These are phyloP conservation scores for Achroia grisella DNA, from an alignment of 1,140 invertebrate genomes.

Conservation along the genomic window DNA sequence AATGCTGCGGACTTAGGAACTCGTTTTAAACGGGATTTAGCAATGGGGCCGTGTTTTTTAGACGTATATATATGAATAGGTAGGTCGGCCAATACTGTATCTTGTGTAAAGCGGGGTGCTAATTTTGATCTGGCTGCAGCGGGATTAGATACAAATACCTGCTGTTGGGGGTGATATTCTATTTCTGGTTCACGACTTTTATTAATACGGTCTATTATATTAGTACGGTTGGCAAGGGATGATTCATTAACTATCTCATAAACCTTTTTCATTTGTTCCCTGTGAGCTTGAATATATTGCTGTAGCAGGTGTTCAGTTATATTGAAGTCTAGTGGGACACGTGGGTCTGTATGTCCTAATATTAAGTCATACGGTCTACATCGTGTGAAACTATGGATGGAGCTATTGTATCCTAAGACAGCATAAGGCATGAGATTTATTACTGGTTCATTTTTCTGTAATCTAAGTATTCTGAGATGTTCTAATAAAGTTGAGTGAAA, in stretches of 20 bases:
- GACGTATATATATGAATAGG: slow-evolving; percentile 17
- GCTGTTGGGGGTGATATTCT: no score
- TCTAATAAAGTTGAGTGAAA: neutral
- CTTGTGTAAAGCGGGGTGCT: slow-evolving; percentile 7
- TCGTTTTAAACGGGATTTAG: slow-evolving; percentile 16
- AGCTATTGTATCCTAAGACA: neutral
- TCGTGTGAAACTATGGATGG: neutral
- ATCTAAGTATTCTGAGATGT: neutral
- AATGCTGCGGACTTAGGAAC: slow-evolving; percentile 14
- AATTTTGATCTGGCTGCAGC: neutral
- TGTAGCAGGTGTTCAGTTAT: neutral
- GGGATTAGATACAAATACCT: no score
- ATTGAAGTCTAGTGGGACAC: neutral
- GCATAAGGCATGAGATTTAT: neutral
- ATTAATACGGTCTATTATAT: no score
- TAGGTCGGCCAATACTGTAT: slow-evolving; percentile 11
- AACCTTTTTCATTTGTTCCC: neutral
- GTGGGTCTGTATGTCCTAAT: neutral
- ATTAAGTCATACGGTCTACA: neutral
- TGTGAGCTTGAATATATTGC: neutral
- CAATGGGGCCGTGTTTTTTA: slow-evolving; percentile 13
- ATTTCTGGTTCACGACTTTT: no score
- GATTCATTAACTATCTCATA: neutral
- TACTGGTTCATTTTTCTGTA: neutral
- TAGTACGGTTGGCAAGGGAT: neutral